Evolutionary conservation across 1,140 invertebrate species (phyloP), one percentile per base, ranked within the genome.

Genomic region (Hyphantria cunea): DNA sequence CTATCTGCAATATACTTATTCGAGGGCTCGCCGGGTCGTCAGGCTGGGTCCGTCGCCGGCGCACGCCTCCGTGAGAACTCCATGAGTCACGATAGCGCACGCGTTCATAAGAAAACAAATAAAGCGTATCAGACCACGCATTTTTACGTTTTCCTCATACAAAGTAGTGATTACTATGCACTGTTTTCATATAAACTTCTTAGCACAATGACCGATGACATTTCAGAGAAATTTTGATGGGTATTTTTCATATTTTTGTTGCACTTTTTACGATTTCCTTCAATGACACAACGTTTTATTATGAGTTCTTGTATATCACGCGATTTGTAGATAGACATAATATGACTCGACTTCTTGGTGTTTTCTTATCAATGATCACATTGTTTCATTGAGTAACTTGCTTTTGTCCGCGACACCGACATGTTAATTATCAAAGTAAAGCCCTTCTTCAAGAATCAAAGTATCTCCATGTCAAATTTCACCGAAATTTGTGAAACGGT

Each of bases 1-100:
- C 3, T 14, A 9, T 39, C 33, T 39, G 11, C 17, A 5, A 25
- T 25, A 25, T 3, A 25, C 17, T 25, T 25, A 5, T 3, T 25
- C 17, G 17, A 25, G 17, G 17, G 17, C 17, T 25, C 17, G 5
- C 17, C 17, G 17, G n/a, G 17, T 25, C 17, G 17, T 25, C 17
- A 25, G 17, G 17, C 17, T 5, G 17, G 17, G 17, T 25, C n/a
- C 49, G 39, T 45, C 67, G 62, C 44, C 63, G 70, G 66, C 56
- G 31, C 54, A 47, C 55, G 56, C 52, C 58, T 32, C 53, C 52
- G 64, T 65, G 65, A 68, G 62, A 76, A 78, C 53, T 47, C 42
- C 34, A 59, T 74, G 72, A 74, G 3, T 74, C 72, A 74, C 61
- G 55, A 60, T 10, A 9, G 49, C 13, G 49, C 37, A 52, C 15